phyloP scores from a whole-genome alignment of 2,888 invertebrate genomes.

The Apantesis nais region DNA sequence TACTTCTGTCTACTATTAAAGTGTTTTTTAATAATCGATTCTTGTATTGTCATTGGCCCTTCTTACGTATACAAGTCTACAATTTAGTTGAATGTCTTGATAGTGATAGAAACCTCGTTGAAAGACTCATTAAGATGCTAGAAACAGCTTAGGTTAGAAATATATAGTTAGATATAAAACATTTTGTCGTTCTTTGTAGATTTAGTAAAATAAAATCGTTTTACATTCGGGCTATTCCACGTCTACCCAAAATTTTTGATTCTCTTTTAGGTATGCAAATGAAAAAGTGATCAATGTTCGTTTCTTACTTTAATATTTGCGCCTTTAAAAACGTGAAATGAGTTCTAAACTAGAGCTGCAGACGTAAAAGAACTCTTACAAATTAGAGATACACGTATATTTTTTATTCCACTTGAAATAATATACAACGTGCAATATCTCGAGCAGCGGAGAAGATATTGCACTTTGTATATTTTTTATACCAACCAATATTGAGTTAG shows the following conservation, averaged over 20 bases:
- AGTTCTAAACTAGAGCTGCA: background rate
- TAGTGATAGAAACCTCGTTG: too few relatives aligned
- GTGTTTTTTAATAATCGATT: too few relatives aligned
- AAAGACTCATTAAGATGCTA: too few relatives aligned
- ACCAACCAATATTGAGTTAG: background rate
- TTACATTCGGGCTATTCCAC: too few relatives aligned
- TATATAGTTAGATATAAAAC: too few relatives aligned
- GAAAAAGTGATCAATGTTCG: background rate
- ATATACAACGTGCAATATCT: background rate
- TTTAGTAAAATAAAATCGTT: too few relatives aligned
- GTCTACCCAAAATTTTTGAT: background rate
- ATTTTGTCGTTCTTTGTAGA: too few relatives aligned
- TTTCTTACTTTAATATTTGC: background rate
- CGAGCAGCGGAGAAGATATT: background rate
- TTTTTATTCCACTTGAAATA: background rate
- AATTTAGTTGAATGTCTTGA: too few relatives aligned
- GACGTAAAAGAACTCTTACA: background rate
- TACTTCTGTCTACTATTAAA: too few relatives aligned
- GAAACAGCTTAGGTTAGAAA: too few relatives aligned
- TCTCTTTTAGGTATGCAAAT: background rate
- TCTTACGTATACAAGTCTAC: too few relatives aligned
- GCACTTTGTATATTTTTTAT: background rate
- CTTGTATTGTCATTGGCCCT: too few relatives aligned
- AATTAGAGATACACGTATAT: background rate
- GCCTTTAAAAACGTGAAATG: background rate